Conservation (phyloP, 2,797 vertebrate species). For the Sternotherus odoratus region DNA sequence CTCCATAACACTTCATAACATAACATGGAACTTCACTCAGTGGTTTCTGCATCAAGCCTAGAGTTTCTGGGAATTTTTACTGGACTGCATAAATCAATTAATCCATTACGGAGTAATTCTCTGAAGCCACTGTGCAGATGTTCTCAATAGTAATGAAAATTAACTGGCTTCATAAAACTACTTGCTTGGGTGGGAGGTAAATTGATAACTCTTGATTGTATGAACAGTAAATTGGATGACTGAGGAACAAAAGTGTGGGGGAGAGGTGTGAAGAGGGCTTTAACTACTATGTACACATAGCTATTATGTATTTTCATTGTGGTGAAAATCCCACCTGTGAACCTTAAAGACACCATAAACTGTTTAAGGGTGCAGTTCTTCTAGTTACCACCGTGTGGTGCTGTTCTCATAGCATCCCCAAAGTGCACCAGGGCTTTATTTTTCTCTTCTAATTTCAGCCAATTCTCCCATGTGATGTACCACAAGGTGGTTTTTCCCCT, state of each 20-base stretch:
- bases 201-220: neutral
- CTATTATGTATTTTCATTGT: neutral
- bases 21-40: neutral
- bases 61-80: neutral
- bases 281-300: neutral
- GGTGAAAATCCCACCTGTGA: neutral
- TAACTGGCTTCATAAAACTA: neutral
- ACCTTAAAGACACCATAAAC: neutral
- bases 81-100: neutral
- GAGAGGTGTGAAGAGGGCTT: neutral
- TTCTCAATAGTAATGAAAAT: neutral
- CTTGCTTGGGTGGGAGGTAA: neutral
- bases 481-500: neutral
- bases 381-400: slow-evolving; percentile 31
- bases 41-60: neutral
- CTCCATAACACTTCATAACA: neutral
- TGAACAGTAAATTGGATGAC: neutral
- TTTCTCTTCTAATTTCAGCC: neutral
- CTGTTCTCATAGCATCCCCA: neutral
- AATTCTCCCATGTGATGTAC: neutral
- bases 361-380: neutral
- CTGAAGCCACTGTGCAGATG: neutral
- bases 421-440: neutral
- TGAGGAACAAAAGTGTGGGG: neutral
- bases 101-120: neutral